phyloP scores from a whole-genome alignment of 1,140 invertebrate species.

The Philopotamus ludificatus region DNA sequence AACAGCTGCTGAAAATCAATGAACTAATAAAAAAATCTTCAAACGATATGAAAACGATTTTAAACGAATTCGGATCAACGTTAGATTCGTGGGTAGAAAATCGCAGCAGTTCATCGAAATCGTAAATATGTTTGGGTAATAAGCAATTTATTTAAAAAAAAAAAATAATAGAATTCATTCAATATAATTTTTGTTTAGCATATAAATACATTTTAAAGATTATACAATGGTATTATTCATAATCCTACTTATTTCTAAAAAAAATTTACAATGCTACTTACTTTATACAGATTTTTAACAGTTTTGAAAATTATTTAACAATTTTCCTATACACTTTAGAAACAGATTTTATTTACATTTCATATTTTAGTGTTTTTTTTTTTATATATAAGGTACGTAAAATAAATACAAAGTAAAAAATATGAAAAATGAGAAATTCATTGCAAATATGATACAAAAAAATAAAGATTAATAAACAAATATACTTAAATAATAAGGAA shows the following conservation, averaged over 20 bases:
- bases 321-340: constrained; percentile 7
- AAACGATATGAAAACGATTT: too few relatives aligned
- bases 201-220: constrained; percentile 40
- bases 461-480: constrained; percentile 5
- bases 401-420: neutral
- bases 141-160: too few relatives aligned
- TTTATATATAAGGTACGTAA: neutral
- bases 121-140: too few relatives aligned
- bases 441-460: constrained; percentile 1
- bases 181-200: constrained; percentile 30
- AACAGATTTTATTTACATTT: constrained; percentile 13
- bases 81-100: too few relatives aligned
- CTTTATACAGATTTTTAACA: constrained; percentile 14
- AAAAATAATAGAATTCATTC: neutral
- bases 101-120: too few relatives aligned
- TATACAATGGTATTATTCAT: constrained; percentile 36
- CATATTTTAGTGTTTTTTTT: neutral
- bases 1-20: too few relatives aligned
- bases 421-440: constrained; percentile 1
- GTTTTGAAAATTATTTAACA: constrained; percentile 3
- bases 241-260: constrained; percentile 32
- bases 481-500: constrained; percentile 25
- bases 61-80: too few relatives aligned
- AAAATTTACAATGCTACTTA: constrained; percentile 35
- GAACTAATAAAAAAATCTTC: too few relatives aligned